Percentiles rank a stretch among this genome's conserved stretches.
phyloP scores from a whole-genome alignment of 2,113 vertebrate species.

The Tonatia bakeri region DNA sequence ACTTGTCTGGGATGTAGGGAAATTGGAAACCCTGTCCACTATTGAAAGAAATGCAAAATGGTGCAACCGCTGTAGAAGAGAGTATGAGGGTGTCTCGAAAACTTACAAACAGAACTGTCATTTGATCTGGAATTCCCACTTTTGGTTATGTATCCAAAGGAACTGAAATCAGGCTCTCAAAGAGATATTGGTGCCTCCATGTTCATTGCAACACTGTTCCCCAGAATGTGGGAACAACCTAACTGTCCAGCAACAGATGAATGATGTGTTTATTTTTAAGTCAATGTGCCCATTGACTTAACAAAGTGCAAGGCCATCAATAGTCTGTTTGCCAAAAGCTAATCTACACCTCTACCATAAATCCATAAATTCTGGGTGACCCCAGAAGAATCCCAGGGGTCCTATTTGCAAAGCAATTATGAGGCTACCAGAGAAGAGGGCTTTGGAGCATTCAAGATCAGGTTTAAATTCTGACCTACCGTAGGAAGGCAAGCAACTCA shows the following conservation, averaged over 20 bases:
- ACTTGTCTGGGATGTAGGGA: background rate
- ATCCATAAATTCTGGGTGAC: background rate
- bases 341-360: background rate
- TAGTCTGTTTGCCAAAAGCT: background rate
- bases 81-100: background rate
- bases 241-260: background rate
- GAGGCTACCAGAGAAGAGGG: background rate
- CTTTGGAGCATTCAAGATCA: background rate
- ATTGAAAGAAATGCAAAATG: background rate
- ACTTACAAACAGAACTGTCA: background rate
- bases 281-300: background rate
- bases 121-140: background rate
- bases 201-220: background rate
- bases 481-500: background rate
- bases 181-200: background rate
- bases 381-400: background rate
- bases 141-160: background rate
- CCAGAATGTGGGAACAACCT: background rate
- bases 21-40: background rate
- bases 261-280: background rate
- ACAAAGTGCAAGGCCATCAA: background rate
- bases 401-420: background rate
- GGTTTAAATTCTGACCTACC: background rate
- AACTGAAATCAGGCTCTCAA: background rate
- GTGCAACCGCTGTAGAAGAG: background rate